These are phyloP conservation scores for Diorhabda elongata DNA, from an alignment of 1,140 invertebrate species.

Conservation along the genomic window DNA sequence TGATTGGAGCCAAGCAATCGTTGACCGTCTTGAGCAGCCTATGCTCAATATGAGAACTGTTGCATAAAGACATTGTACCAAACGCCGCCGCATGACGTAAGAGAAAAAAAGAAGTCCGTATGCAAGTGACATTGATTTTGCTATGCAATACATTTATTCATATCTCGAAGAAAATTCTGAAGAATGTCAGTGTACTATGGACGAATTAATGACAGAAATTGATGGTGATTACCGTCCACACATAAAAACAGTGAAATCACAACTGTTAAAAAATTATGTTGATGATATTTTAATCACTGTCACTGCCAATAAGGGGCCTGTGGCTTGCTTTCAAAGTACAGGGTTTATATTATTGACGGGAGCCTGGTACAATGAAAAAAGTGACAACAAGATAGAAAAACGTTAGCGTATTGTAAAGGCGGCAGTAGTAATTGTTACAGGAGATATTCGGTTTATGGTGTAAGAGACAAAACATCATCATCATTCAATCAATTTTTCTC, in stretches of 20 bases:
- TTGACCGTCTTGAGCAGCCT: constrained; percentile 10
- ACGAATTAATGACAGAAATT: constrained; percentile 16
- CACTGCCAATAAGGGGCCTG: background rate
- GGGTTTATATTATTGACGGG: background rate
- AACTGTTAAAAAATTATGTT: constrained; percentile 18
- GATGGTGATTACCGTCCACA: constrained; percentile 8
- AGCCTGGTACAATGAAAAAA: background rate
- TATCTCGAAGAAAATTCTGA: constrained; percentile 12
- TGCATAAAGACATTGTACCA: constrained; percentile 13
- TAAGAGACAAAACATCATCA: background rate
- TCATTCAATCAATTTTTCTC: background rate
- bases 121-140: constrained; percentile 5
- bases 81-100: constrained; percentile 1
- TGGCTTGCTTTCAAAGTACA: background rate
- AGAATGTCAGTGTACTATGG: background rate
- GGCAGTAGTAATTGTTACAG: background rate
- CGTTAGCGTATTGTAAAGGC: background rate
- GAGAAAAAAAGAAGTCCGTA: constrained; percentile 3
- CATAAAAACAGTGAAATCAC: constrained; percentile 7
- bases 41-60: constrained; percentile 12
- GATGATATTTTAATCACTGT: background rate
- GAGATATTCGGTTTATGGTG: background rate
- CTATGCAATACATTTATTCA: constrained; percentile 14
- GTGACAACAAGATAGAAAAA: background rate
- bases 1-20: background rate